Conservation (phyloP, 2,888 invertebrate species). For the Mythimna albipuncta region DNA sequence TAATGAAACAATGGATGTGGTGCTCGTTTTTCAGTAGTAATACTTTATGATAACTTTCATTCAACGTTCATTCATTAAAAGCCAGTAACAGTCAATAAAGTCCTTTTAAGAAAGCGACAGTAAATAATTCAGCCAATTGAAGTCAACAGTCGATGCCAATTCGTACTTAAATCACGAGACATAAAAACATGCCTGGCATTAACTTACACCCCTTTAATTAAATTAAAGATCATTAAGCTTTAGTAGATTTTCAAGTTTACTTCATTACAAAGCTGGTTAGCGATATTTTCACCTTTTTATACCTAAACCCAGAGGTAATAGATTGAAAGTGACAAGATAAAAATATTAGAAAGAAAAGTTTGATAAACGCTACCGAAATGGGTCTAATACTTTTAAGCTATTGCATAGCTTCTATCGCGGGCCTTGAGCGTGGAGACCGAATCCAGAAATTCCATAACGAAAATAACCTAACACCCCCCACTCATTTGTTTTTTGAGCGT, state of each 20-base stretch:
- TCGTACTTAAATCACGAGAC: conserved; percentile 5
- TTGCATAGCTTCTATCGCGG: no score
- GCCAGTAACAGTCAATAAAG: conserved; percentile 8
- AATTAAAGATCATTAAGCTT: conserved; percentile 24
- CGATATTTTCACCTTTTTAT: conserved; percentile 1
- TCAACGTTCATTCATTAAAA: conserved; percentile 5
- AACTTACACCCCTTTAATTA: conserved; percentile 11
- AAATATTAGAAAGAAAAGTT: no score
- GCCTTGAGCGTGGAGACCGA: no score
- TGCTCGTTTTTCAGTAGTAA: neutral
- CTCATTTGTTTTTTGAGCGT: no score
- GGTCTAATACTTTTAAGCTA: no score
- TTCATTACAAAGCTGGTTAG: conserved; percentile 12
- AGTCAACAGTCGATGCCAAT: neutral
- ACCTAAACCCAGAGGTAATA: neutral
- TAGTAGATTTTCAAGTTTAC: conserved; percentile 2
- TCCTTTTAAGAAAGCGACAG: conserved; percentile 23
- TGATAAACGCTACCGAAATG: neutral
- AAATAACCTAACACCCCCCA: no score
- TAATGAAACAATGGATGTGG: neutral
- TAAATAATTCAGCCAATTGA: conserved; percentile 23
- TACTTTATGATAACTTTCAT: conserved; percentile 6
- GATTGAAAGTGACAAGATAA: neutral
- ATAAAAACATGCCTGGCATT: conserved; percentile 32
- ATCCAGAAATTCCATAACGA: no score